These are phyloP conservation scores for Phoenicopterus ruber DNA, from an alignment of 2,113 vertebrate genomes.

Conservation along the genomic window DNA sequence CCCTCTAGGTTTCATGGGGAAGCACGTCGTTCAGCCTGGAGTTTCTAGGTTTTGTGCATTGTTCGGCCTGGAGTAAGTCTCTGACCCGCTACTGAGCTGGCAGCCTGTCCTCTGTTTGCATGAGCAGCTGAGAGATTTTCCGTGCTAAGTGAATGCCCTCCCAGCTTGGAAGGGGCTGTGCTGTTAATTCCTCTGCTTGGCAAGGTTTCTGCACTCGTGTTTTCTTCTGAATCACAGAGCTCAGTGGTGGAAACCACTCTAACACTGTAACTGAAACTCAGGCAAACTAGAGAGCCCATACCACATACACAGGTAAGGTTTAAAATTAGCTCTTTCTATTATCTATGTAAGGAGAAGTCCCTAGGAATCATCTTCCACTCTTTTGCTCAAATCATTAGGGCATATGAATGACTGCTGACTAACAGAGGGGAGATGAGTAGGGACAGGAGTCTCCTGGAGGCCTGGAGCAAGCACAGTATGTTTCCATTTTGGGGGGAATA, in stretches of 20 bases:
- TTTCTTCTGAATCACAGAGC: background rate
- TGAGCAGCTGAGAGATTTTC: background rate
- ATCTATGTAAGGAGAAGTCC: background rate
- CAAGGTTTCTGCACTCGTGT: background rate
- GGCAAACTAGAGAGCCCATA: background rate
- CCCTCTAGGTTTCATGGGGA: accelerated
- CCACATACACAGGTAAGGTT: background rate
- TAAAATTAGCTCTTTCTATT: background rate
- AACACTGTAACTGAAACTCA: background rate
- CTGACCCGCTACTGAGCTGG: background rate
- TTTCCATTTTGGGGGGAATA: background rate
- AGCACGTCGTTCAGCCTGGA: background rate
- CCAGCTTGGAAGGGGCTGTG: background rate
- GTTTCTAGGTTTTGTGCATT: background rate
- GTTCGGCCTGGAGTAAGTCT: background rate
- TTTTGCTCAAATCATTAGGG: background rate
- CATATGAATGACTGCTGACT: background rate
- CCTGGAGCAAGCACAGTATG: background rate
- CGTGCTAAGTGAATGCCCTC: background rate
- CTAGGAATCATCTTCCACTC: accelerated
- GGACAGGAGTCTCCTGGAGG: background rate
- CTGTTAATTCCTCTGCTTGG: background rate
- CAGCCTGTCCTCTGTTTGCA: background rate
- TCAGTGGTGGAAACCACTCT: background rate
- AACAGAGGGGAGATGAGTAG: background rate